phyloP scores from a whole-genome alignment of 1,140 invertebrate genomes.

The Zaprionus tsacasi region DNA sequence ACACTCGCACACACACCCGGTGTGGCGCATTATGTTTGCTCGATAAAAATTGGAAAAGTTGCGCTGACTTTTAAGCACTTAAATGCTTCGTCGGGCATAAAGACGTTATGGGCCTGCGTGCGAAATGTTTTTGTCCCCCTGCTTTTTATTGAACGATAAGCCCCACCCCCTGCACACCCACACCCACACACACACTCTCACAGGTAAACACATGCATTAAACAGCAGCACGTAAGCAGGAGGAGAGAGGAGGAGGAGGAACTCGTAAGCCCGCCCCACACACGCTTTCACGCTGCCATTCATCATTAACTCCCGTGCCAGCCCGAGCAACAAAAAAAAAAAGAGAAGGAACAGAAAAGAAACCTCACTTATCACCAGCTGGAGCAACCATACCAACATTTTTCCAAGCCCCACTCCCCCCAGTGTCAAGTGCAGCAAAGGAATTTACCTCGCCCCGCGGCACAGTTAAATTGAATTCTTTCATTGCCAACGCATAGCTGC shows the following conservation, averaged over 20 bases:
- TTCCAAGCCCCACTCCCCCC: background rate
- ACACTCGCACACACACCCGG: slow-evolving; percentile 43
- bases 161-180: background rate
- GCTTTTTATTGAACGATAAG: slow-evolving; percentile 11
- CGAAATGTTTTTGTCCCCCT: slow-evolving; percentile 5
- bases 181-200: background rate
- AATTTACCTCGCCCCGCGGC: slow-evolving; percentile 56
- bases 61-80: slow-evolving; percentile 62
- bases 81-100: slow-evolving; percentile 63
- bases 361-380: slow-evolving; percentile 12
- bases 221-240: slow-evolving; percentile 22
- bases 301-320: slow-evolving; percentile 3
- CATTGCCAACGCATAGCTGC: slow-evolving; percentile 46
- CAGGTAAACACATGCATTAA: background rate
- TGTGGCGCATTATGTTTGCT: slow-evolving; percentile 59
- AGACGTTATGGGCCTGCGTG: slow-evolving; percentile 29
- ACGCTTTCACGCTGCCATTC: slow-evolving; percentile 33
- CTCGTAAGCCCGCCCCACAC: background rate
- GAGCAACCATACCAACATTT: slow-evolving; percentile 1
- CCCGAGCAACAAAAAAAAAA: background rate
- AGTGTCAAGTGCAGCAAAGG: slow-evolving; percentile 63
- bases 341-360: background rate
- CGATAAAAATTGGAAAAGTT: slow-evolving; percentile 73
- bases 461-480: slow-evolving; percentile 76
- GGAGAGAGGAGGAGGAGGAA: background rate